Conservation (phyloP, 1,140 invertebrate species). For the Drosophila tani region DNA sequence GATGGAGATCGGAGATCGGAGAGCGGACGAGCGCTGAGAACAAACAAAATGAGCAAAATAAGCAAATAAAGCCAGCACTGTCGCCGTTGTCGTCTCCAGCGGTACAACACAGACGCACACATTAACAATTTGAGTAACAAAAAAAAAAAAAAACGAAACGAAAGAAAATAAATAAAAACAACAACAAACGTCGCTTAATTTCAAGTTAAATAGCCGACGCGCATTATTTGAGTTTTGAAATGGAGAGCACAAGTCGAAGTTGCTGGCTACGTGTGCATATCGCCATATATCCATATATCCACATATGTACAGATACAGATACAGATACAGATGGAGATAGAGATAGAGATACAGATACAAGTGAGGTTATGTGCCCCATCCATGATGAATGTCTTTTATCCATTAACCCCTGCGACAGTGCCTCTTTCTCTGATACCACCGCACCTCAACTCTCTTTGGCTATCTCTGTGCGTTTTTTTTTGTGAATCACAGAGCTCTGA, state of each 20-base stretch:
- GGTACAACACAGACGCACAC: slow-evolving; percentile 48
- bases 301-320: slow-evolving; percentile 1
- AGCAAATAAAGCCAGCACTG: slow-evolving; percentile 67
- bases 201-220: slow-evolving; percentile 81
- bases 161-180: slow-evolving; percentile 65
- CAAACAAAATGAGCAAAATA: slow-evolving; percentile 81
- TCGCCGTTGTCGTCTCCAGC: slow-evolving; percentile 31
- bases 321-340: background rate
- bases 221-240: slow-evolving; percentile 82
- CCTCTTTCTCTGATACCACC: too few species aligned
- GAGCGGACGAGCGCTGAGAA: slow-evolving; percentile 53
- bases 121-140: slow-evolving; percentile 47
- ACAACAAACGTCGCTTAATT: slow-evolving; percentile 78
- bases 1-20: slow-evolving; percentile 8
- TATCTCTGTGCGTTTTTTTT: too few species aligned
- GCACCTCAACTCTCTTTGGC: background rate
- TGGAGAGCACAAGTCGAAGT: slow-evolving; percentile 75
- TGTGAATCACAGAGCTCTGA: background rate
- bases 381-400: slow-evolving; percentile 3
- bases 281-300: slow-evolving; percentile 25
- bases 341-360: background rate
- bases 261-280: slow-evolving; percentile 35
- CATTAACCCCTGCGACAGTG: background rate
- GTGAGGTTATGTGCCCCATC: slow-evolving; percentile 2
- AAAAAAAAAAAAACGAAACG: slow-evolving; percentile 29